Base-by-base conservation (phyloP, 2,888 invertebrate species). In the Rhopalosiphum nymphaeae region DNA sequence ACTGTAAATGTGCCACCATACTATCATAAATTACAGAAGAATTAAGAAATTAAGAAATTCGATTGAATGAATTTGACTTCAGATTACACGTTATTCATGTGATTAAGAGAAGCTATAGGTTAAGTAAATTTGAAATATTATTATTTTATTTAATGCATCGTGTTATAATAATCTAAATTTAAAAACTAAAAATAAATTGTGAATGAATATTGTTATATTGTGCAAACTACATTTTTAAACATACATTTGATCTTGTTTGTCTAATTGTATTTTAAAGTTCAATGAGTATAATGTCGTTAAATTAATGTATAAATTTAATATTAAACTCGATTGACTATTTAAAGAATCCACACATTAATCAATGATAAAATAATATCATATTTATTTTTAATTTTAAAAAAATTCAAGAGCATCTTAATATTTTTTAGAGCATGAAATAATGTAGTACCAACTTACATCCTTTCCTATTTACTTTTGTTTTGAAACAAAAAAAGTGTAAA, bases 391-490 rank as follows among this genome's bases (percentile, higher is more conserved):
- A n/a, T 67, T 67, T 16, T 0, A 67, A 67, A 25, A 67, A 67
- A 53, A 53, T 67, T n/a, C 16, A 67, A 67, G n/a, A n/a, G 13
- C 67, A 67, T 67, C n/a, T 67, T 67, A n/a, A 67, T 1, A 67
- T 13, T 67, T 67, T 67, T 67, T 67, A n/a, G 67, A 67, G 67
- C 67, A 67, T 67, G n/a, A 67, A 67, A 67, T n/a, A n/a, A n/a
- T n/a, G 13, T 67, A 67, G 4, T 16, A 67, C 67, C n/a, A n/a
- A 67, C n/a, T 0, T n/a, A 67, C 5, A n/a, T n/a, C 44, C 44
- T 46, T 46, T 46, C 9, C 44, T 46, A 46, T 46, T 46, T 46
- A 46, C 44, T 7, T 46, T 46, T 5, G 29, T 29, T 61, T 61
- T 61, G 29, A 61, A 61, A 26, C 29, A 67, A n/a, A 67, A 16